These are phyloP conservation scores for Melanostoma mellinum DNA, from an alignment of 2,888 invertebrate genomes.

Conservation along the genomic window DNA sequence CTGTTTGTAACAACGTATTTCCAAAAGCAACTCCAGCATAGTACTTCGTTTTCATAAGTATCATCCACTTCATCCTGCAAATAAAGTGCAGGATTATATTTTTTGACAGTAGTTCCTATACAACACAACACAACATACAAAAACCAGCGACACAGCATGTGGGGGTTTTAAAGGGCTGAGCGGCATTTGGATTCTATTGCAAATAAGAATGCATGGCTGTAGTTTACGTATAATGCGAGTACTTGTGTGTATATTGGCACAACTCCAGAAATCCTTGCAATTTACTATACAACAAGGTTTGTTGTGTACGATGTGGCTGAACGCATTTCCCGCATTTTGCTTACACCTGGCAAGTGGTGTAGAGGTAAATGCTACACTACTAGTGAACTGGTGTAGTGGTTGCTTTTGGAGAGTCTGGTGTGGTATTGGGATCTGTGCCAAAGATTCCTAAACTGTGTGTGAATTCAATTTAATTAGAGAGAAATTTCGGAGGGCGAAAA, in stretches of 20 bases:
- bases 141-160: neutral
- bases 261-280: constrained; percentile 57
- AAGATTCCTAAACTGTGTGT: constrained; percentile 44
- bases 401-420: constrained; percentile 26
- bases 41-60: constrained; percentile 40
- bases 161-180: neutral
- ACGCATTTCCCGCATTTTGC: constrained; percentile 58
- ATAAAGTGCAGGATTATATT: constrained; percentile 58
- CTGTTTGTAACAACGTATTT: constrained; percentile 19
- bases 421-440: constrained; percentile 52
- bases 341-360: constrained; percentile 55
- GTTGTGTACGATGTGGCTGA: constrained; percentile 56
- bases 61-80: constrained; percentile 38
- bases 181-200: constrained; percentile 28
- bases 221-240: constrained; percentile 23
- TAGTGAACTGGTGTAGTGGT: constrained; percentile 43
- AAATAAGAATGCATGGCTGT: constrained; percentile 61
- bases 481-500: constrained; percentile 18
- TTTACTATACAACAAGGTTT: constrained; percentile 27
- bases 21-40: constrained; percentile 19
- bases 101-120: constrained; percentile 39
- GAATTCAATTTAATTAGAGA: constrained; percentile 70
- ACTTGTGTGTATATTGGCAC: constrained; percentile 61
- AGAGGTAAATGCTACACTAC: constrained; percentile 30
- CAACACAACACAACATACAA: neutral